Conservation (phyloP, 1,140 invertebrate genomes). For the Epicauta chinensis region DNA sequence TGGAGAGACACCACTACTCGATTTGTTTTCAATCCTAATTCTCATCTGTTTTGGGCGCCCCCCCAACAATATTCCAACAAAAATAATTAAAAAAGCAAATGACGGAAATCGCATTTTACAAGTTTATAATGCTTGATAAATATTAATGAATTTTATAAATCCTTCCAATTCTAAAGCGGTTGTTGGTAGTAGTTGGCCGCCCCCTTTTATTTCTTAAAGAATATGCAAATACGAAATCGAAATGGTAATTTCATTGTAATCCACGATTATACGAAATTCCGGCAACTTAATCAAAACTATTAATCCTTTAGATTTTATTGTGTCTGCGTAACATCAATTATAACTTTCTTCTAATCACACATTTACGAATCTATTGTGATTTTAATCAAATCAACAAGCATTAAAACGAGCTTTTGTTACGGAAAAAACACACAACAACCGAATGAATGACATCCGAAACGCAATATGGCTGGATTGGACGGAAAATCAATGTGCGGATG, state of each 20-base stretch:
- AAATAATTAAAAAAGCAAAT: slow-evolving; percentile 17
- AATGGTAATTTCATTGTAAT: slow-evolving; percentile 31
- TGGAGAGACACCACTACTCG: too few species aligned
- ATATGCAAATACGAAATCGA: slow-evolving; percentile 29
- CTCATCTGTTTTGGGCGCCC: too few species aligned
- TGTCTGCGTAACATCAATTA: slow-evolving; percentile 17
- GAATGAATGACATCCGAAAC: slow-evolving; percentile 24
- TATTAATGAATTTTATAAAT: slow-evolving; percentile 29
- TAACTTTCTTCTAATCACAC: slow-evolving; percentile 1
- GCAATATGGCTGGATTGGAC: slow-evolving; percentile 16
- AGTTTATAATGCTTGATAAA: slow-evolving; percentile 27
- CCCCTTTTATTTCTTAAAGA: slow-evolving; percentile 17
- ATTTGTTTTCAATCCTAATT: too few species aligned
- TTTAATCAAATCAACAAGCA: too few species aligned
- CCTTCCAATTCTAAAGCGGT: slow-evolving; percentile 14
- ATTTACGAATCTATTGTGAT: too few species aligned
- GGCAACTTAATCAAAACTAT: slow-evolving; percentile 21
- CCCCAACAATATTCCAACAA: too few species aligned
- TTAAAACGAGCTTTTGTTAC: too few species aligned
- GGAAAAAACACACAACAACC: slow-evolving; percentile 8
- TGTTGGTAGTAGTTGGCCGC: neutral
- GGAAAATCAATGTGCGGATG: slow-evolving; percentile 20
- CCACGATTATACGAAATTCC: slow-evolving; percentile 20
- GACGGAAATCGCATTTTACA: slow-evolving; percentile 16
- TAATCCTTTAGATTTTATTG: slow-evolving; percentile 25